Evolutionary conservation across 2,888 invertebrate genomes (phyloP), one percentile per base, ranked within the genome.

Genomic region (Liodrosophila aerea): DNA sequence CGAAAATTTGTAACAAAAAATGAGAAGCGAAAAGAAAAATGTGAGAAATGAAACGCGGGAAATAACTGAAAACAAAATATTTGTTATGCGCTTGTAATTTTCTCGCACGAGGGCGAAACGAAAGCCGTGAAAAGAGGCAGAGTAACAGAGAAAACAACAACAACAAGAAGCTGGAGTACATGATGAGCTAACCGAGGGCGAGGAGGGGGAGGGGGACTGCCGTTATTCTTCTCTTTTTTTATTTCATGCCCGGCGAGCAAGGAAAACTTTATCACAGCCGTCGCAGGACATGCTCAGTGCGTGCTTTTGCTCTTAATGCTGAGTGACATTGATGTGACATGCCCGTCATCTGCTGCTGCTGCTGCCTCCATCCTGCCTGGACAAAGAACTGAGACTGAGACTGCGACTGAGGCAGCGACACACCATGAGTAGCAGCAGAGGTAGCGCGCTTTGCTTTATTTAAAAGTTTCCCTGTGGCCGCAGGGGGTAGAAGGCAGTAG

Each of bases 241-340:
- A 70, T 66, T 80, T 73, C 66, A 63, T 75, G 78, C 70, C 69
- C 64, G 68, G 76, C 76, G 74, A 81, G 65, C 72, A 60, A 54
- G 63, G 57, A 54, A 62, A 78, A 82, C 64, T 82, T 77, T 78
- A 78, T 76, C 77, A 44, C 71, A 65, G 83, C 62, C 57, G 59
- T 71, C 71, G 62, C 76, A 82, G 77, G 82, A 77, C 76, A 69
- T 65, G 63, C 75, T 63, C 36, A 40, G 34, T 52, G 50, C 50
- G 53, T 59, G 53, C 53, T 58, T 65, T 57, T 44, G 62, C 51
- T 54, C 69, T 80, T 86, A 84, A 84, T 84, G 86, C 84, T 84
- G 86, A 84, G 86, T 85, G 84, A 85, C 84, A 85, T 82, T 86
- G 85, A 85, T 86, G 84, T 82, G 84, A 81, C 86, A 78, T 73